Conservation (phyloP, 1,140 invertebrate species). For the Dufourea novaeangliae region DNA sequence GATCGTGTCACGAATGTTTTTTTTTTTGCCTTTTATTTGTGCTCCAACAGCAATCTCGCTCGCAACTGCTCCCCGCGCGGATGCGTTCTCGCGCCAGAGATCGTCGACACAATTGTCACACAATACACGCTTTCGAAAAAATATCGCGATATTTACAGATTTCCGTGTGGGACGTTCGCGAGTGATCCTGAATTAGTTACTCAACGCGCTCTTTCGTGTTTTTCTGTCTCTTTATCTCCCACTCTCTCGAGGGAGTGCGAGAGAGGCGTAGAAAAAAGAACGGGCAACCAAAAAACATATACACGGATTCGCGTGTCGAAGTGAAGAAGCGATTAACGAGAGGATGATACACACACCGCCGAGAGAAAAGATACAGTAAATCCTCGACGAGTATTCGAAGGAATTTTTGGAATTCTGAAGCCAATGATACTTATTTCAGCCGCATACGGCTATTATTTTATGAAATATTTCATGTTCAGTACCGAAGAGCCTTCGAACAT, state of each 20-base stretch:
- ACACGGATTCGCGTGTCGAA: background rate
- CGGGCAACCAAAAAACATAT: no score
- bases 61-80: background rate
- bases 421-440: no score
- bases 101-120: conserved; percentile 33
- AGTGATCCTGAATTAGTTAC: conserved; percentile 52
- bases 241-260: background rate
- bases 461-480: no score
- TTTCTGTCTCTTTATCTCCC: background rate
- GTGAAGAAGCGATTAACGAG: conserved; percentile 24
- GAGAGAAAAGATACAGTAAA: conserved; percentile 7
- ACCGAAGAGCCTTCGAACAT: no score
- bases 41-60: conserved; percentile 13
- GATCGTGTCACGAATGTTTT: background rate
- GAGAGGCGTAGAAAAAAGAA: no score
- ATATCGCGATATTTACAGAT: conserved; percentile 49
- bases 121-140: conserved; percentile 35
- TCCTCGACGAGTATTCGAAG: no score
- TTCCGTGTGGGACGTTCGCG: conserved; percentile 9
- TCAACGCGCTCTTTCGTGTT: conserved; percentile 7
- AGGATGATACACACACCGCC: background rate
- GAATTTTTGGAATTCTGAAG: no score
- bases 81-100: conserved; percentile 7
- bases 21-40: background rate
- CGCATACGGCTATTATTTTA: no score